These are phyloP conservation scores for Bujurquina vittata DNA, from an alignment of 2,113 vertebrate species.

Conservation along the genomic window DNA sequence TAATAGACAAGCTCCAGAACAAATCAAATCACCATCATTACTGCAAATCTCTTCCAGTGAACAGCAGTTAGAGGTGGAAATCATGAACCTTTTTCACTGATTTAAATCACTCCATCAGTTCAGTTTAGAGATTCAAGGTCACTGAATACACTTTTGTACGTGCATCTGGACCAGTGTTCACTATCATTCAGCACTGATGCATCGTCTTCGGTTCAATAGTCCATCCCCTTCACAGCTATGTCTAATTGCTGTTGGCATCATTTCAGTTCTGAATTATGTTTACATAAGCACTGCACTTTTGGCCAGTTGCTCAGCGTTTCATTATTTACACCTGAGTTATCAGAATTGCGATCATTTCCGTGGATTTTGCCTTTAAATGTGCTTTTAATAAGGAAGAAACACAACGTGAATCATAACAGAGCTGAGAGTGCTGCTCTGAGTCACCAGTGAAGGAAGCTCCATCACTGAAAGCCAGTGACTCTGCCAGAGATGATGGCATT, in stretches of 20 bases:
- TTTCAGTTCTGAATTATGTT: background rate
- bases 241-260: background rate
- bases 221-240: background rate
- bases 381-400: background rate
- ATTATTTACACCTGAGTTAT: background rate
- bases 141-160: background rate
- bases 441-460: background rate
- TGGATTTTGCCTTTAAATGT: background rate
- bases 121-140: slow-evolving; percentile 6
- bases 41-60: slow-evolving; percentile 2
- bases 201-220: background rate
- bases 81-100: slow-evolving; percentile 1
- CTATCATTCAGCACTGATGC: background rate
- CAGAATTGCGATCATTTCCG: background rate
- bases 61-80: background rate
- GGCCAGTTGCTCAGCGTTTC: background rate
- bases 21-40: slow-evolving; percentile 10
- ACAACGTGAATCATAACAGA: background rate
- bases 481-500: background rate
- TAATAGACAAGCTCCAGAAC: slow-evolving; percentile 6
- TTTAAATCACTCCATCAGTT: slow-evolving; percentile 14
- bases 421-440: background rate
- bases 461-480: background rate
- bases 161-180: background rate
- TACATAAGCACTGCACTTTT: background rate